These are phyloP conservation scores for Eueides isabella DNA, from an alignment of 1,140 invertebrate genomes.

Conservation along the genomic window DNA sequence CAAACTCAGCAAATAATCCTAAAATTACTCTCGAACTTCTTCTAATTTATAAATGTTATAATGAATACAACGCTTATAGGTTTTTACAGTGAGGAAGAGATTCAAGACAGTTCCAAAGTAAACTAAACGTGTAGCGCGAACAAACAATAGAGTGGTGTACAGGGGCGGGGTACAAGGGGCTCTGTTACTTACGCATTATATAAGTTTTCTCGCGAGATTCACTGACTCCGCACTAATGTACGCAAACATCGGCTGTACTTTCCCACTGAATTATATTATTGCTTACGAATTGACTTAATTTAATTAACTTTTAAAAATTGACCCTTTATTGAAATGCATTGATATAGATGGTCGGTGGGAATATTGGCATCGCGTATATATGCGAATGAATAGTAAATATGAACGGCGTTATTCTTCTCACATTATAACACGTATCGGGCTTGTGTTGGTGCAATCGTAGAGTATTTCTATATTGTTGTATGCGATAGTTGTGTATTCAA, in stretches of 20 bases:
- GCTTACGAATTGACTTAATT: constrained; percentile 3
- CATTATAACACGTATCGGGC: too few species aligned
- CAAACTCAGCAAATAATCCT: too few species aligned
- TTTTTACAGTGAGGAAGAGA: background rate
- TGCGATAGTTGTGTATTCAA: too few species aligned
- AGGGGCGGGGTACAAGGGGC: too few species aligned
- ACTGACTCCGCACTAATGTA: constrained; percentile 22
- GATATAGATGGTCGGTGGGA: background rate
- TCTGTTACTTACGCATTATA: too few species aligned
- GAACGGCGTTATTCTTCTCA: background rate
- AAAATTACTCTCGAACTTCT: too few species aligned
- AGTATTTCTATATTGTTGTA: too few species aligned
- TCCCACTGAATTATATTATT: background rate
- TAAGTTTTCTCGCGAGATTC: constrained; percentile 24
- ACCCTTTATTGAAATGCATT: background rate
- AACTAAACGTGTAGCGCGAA: background rate
- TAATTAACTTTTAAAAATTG: constrained; percentile 8
- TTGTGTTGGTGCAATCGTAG: too few species aligned
- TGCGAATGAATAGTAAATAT: background rate
- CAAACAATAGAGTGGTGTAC: background rate
- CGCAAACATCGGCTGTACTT: constrained; percentile 8
- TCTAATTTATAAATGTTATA: background rate
- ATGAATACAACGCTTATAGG: background rate
- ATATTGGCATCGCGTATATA: background rate
- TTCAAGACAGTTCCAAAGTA: background rate